Evolutionary conservation across 2,888 invertebrate species (phyloP), one percentile per base, ranked within the genome.

Genomic region (Amiota mariae): DNA sequence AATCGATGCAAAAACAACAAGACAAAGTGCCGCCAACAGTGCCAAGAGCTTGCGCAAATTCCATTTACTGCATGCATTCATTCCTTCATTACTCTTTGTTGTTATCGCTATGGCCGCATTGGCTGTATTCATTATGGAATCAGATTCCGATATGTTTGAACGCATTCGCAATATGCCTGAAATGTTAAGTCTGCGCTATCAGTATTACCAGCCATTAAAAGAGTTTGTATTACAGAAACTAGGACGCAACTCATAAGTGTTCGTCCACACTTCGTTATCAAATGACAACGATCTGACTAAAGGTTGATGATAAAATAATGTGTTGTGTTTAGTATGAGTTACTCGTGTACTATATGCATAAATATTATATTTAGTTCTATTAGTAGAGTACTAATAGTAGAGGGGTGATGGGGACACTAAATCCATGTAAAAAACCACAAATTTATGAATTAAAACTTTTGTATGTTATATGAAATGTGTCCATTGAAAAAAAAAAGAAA

Each of bases 141-240:
- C 95, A 18, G 95, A 96, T 89, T 93, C 93, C 87, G 92, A 94
- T 72, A 88, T 94, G 47, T 92, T 96, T 80, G 92, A 93, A 74
- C 91, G 92, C 51, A 89, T 96, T 75, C 92, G 94, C 75, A 93
- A 94, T 85, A 92, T 94, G 86, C 96, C 96, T 47, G 96, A 96
- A 90, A 93, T 96, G 90, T 87, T 93, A 54, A 92, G 94, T 68
- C 91, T 96, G 73, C 92, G 94, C 76, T 93, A 94, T 81, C 95
- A 95, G 85, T 95, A 96, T 90, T 97, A 96, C 90, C 93, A 94
- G 84, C 96, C 96, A 36, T 91, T 95, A 73, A 96, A 96, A 89
- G 94, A 95, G 70, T 88, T 86, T 72, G 78, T 88, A 51, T 73
- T 87, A n/a, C 80, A 84, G 15, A 87, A 87, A 74, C 72, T 89